Conservation (phyloP, 1,140 invertebrate genomes). For the Apocrypta bakeri region DNA sequence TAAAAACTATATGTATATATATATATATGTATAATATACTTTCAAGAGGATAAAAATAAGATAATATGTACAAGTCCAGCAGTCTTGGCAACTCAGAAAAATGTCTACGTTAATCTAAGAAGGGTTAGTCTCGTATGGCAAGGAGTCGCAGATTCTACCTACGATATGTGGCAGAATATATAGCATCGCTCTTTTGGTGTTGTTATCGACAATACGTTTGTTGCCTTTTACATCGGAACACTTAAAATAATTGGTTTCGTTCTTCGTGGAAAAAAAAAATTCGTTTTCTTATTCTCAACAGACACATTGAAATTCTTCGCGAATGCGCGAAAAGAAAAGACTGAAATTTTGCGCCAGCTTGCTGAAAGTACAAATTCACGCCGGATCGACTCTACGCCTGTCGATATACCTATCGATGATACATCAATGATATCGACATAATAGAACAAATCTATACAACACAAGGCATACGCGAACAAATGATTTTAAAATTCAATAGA, state of each 20-base stretch:
- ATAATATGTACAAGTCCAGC: slow-evolving; percentile 54
- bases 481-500: slow-evolving; percentile 31
- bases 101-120: slow-evolving; percentile 46
- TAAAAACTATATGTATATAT: slow-evolving; percentile 55
- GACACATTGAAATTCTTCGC: no score
- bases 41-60: slow-evolving; percentile 51
- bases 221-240: slow-evolving; percentile 16
- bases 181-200: slow-evolving; percentile 20
- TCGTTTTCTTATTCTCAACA: background rate
- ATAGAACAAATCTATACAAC: background rate
- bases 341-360: no score
- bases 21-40: no score
- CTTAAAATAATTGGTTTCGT: slow-evolving; percentile 20
- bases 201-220: slow-evolving; percentile 2
- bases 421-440: slow-evolving; percentile 21
- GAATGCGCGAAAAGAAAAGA: no score
- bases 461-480: background rate
- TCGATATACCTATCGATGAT: slow-evolving; percentile 32
- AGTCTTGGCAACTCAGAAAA: slow-evolving; percentile 57
- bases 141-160: slow-evolving; percentile 43
- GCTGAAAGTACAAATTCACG: slow-evolving; percentile 30
- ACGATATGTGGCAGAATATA: slow-evolving; percentile 21
- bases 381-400: slow-evolving; percentile 20
- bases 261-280: background rate
- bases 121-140: slow-evolving; percentile 54